A percentile compares a stretch with the other conserved stretches of the same genome.
These are phyloP conservation scores for Scleropages formosus DNA, from an alignment of 2,797 vertebrate genomes.

Conservation along the genomic window DNA sequence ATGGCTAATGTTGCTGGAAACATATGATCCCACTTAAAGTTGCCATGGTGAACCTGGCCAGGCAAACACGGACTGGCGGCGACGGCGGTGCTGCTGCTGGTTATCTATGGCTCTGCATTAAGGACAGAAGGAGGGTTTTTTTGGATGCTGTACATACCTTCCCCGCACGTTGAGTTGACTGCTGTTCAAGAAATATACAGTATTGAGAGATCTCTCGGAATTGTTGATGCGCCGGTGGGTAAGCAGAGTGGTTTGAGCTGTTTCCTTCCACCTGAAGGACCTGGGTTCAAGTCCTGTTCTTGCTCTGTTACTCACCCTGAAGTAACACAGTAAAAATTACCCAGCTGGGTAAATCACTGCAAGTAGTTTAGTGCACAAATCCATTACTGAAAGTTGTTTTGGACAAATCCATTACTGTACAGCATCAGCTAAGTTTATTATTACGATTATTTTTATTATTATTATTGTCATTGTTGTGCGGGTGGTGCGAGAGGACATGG, in stretches of 20 bases:
- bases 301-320: too few relatives aligned
- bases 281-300: too few relatives aligned
- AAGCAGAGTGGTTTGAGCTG: background rate
- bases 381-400: too few relatives aligned
- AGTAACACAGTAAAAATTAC: too few relatives aligned
- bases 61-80: constrained; percentile 15
- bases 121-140: background rate
- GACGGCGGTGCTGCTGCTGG: too few relatives aligned
- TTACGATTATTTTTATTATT: too few relatives aligned
- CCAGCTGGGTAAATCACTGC: too few relatives aligned
- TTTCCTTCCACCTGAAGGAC: background rate
- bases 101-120: constrained; percentile 8
- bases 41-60: constrained; percentile 23
- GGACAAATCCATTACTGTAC: too few relatives aligned
- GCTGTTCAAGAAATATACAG: constrained; percentile 9
- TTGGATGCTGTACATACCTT: background rate
- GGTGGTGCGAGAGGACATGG: too few relatives aligned
- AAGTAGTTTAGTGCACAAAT: too few relatives aligned
- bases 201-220: background rate
- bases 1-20: background rate
- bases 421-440: too few relatives aligned
- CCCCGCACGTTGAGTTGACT: constrained; percentile 4
- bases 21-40: constrained; percentile 10
- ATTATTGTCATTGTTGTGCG: too few relatives aligned
- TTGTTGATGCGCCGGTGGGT: background rate